These are phyloP conservation scores for Otus scops DNA, from an alignment of 2,797 vertebrate species.

Conservation along the genomic window DNA sequence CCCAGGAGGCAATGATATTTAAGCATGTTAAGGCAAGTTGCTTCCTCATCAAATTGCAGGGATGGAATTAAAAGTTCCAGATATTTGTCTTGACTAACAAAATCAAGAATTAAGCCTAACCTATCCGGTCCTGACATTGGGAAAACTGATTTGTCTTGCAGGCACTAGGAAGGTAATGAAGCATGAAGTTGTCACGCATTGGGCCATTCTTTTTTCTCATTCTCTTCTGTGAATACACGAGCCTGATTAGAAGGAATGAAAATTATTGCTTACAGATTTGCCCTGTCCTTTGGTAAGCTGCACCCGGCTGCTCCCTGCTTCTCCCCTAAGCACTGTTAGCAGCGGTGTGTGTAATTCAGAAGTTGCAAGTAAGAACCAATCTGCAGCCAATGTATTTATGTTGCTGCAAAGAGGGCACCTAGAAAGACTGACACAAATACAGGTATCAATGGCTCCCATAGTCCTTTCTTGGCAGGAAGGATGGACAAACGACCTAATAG, in stretches of 20 bases:
- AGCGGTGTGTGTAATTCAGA: not conserved
- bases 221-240: not conserved
- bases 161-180: not conserved
- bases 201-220: not conserved
- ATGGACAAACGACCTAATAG: not conserved
- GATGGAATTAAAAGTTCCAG: not conserved
- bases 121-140: rapidly evolving
- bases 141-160: not conserved
- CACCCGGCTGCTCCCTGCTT: not conserved
- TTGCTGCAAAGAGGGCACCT: not conserved
- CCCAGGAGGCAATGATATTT: not conserved
- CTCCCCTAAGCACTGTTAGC: not conserved
- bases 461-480: not conserved
- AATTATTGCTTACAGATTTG: not conserved
- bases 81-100: not conserved
- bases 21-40: not conserved
- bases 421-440: not conserved
- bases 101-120: not conserved
- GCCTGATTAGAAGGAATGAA: not conserved
- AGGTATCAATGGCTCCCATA: not conserved
- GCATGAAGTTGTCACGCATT: not conserved
- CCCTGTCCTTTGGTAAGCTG: not conserved
- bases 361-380: not conserved
- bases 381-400: not conserved
- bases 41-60: not conserved